These are phyloP conservation scores for Probaryconus sp. DNA, from an alignment of 1,140 invertebrate genomes.

Conservation along the genomic window DNA sequence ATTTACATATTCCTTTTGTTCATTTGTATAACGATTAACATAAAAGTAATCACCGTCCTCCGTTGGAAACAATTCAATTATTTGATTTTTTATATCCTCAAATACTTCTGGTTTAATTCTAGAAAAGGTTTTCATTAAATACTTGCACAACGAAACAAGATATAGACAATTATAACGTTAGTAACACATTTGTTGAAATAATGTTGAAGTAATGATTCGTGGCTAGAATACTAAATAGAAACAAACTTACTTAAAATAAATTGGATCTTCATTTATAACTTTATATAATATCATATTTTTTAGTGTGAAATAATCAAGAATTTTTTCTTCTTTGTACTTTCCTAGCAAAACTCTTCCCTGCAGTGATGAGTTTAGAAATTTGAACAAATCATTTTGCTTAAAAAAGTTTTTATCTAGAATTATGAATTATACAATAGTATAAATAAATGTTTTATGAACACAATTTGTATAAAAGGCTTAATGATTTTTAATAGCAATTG, in stretches of 20 bases:
- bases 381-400: slow-evolving; percentile 10
- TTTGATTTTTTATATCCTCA: neutral
- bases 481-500: too few relatives aligned
- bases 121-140: too few relatives aligned
- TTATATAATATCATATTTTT: slow-evolving; percentile 22
- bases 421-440: neutral
- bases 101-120: slow-evolving; percentile 3
- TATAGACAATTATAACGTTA: too few relatives aligned
- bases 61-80: slow-evolving; percentile 1
- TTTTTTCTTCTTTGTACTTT: slow-evolving; percentile 5
- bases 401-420: too few relatives aligned
- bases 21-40: neutral
- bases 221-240: too few relatives aligned
- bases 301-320: slow-evolving; percentile 1
- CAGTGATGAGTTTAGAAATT: slow-evolving; percentile 14
- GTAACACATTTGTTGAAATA: too few relatives aligned
- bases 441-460: too few relatives aligned
- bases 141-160: too few relatives aligned
- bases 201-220: too few relatives aligned
- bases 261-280: slow-evolving; percentile 1
- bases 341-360: slow-evolving; percentile 12
- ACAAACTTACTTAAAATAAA: slow-evolving; percentile 30
- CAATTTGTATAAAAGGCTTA: too few relatives aligned
- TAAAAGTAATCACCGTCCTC: neutral
- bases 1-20: slow-evolving; percentile 13